Conservation (phyloP, 2,888 invertebrate species). For the Anarsia innoxiella region DNA sequence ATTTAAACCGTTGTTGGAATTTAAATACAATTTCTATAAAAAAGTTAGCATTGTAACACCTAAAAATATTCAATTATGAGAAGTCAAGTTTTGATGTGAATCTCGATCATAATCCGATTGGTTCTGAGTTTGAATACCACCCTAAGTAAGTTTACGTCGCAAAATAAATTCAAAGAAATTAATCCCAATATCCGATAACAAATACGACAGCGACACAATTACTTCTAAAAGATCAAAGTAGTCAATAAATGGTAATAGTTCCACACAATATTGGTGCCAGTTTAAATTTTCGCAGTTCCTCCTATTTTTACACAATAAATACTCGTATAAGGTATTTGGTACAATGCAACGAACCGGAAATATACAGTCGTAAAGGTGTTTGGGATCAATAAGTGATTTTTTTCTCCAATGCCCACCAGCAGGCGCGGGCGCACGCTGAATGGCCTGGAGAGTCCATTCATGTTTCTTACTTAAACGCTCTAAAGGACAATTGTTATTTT, state of each 20-base stretch:
- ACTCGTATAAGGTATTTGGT: slow-evolving; percentile 11
- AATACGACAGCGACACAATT: slow-evolving; percentile 23
- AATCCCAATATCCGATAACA: slow-evolving; percentile 27
- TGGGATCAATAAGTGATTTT: slow-evolving; percentile 33
- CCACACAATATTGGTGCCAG: slow-evolving; percentile 20
- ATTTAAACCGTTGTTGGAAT: too few species aligned
- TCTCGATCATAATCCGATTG: too few species aligned
- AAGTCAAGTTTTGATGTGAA: too few species aligned
- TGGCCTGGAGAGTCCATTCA: slow-evolving; percentile 32
- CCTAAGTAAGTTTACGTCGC: too few species aligned
- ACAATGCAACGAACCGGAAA: slow-evolving; percentile 41
- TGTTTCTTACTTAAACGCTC: slow-evolving; percentile 32
- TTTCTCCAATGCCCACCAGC: slow-evolving; percentile 21
- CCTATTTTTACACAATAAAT: slow-evolving; percentile 22
- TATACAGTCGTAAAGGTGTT: slow-evolving; percentile 27
- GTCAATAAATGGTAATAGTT: slow-evolving; percentile 9
- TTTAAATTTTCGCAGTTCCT: slow-evolving; percentile 23
- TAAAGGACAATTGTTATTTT: slow-evolving; percentile 27
- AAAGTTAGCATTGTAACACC: too few species aligned
- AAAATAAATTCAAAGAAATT: slow-evolving; percentile 20
- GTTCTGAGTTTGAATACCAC: too few species aligned
- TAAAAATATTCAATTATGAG: too few species aligned
- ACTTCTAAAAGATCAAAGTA: slow-evolving; percentile 25
- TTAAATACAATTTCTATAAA: too few species aligned
- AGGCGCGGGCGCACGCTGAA: slow-evolving; percentile 18